Percentiles rank a stretch among this genome's conserved stretches.
Conservation (phyloP, 2,113 vertebrate genomes). For the Oncorhynchus masou region DNA sequence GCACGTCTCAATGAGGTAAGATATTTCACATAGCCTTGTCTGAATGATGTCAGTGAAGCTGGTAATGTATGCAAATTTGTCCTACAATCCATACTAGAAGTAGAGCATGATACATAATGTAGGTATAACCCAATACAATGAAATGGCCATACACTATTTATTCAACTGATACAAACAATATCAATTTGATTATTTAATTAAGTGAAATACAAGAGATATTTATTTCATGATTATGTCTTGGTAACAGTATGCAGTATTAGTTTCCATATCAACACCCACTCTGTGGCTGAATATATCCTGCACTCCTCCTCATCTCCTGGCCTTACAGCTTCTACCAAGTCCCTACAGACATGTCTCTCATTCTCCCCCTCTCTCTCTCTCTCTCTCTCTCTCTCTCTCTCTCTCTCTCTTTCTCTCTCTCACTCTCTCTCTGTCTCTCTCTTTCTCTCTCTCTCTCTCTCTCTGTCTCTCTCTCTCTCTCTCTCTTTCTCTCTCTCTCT, state of each 20-base stretch:
- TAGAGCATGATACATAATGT: neutral
- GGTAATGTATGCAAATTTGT: too few species aligned
- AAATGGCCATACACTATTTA: too few species aligned
- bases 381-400: conserved; percentile 24
- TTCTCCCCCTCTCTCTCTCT: conserved; percentile 26
- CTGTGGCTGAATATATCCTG: conserved; percentile 12
- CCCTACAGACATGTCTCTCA: conserved; percentile 47
- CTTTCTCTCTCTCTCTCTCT: too few species aligned
- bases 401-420: conserved; percentile 1
- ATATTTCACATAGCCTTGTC: too few species aligned
- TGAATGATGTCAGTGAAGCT: too few species aligned
- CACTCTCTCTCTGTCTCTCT: too few species aligned
- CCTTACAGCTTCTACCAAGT: conserved; percentile 26
- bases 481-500: too few species aligned
- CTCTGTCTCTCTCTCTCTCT: too few species aligned
- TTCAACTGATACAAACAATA: too few species aligned
- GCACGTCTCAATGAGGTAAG: too few species aligned
- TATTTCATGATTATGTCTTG: neutral
- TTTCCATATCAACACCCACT: conserved; percentile 4
- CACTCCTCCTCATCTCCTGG: conserved; percentile 27
- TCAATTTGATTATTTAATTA: neutral
- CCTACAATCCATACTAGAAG: too few species aligned
- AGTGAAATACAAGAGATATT: neutral
- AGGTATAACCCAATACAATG: too few species aligned
- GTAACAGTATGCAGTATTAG: neutral